phyloP scores from a whole-genome alignment of 1,140 invertebrate genomes.

The Atta colombica region DNA sequence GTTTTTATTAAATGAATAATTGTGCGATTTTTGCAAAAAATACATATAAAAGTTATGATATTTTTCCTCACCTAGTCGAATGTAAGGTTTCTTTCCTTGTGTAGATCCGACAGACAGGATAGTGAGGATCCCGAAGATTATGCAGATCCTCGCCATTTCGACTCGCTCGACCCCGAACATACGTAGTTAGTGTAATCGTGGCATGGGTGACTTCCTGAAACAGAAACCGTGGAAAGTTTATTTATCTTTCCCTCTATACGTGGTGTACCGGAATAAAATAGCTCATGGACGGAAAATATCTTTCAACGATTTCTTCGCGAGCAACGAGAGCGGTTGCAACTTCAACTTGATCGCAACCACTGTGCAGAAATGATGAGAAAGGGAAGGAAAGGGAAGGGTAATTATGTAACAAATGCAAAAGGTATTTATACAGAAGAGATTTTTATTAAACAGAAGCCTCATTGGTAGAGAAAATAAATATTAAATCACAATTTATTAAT shows the following conservation, averaged over 20 bases:
- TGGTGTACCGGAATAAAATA: background rate
- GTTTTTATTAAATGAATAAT: background rate
- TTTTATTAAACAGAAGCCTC: too few species aligned
- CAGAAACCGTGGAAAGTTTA: constrained; percentile 52
- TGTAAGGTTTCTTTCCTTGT: constrained; percentile 52
- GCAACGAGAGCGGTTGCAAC: background rate
- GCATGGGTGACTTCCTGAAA: constrained; percentile 80
- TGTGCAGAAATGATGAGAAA: background rate
- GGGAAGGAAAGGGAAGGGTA: background rate
- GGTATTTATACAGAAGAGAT: too few species aligned
- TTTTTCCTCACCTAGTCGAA: constrained; percentile 80
- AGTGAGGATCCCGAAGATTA: constrained; percentile 76
- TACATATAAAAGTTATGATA: background rate
- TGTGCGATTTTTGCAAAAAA: background rate
- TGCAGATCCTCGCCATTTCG: constrained; percentile 78
- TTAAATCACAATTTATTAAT: too few species aligned
- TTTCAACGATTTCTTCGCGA: background rate
- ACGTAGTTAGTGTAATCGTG: constrained; percentile 69
- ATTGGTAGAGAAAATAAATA: too few species aligned
- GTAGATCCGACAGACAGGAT: constrained; percentile 70
- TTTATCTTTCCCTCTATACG: background rate
- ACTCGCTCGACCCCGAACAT: constrained; percentile 67
- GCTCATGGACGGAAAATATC: background rate
- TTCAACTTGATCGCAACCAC: background rate
- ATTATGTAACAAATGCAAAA: background rate